Evolutionary conservation across 2,113 vertebrate genomes (phyloP).

Genomic region (Engystomops pustulosus): DNA sequence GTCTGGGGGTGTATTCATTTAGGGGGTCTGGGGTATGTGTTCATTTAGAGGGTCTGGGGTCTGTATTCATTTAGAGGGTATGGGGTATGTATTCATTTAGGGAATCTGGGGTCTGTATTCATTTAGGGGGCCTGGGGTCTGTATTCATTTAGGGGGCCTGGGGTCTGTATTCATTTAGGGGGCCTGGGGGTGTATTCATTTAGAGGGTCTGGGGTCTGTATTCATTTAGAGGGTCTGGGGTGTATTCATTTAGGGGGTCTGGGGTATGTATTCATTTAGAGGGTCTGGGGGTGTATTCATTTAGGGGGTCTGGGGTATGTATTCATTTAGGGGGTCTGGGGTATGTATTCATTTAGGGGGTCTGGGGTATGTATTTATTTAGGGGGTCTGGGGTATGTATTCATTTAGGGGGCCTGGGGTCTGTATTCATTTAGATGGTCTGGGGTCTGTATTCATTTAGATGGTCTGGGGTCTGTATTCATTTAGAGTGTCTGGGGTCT

Average conservation of each 20-base stretch:
- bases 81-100: background rate
- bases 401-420: background rate
- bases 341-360: background rate
- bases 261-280: background rate
- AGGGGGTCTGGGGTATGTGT: too few species aligned
- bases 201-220: background rate
- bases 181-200: background rate
- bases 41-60: too few species aligned
- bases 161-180: background rate
- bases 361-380: background rate
- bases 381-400: background rate
- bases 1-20: too few species aligned
- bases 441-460: too few species aligned
- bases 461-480: too few species aligned
- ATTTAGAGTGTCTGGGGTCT: background rate
- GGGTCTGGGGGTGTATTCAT: background rate
- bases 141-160: background rate
- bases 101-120: background rate
- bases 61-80: background rate
- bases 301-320: background rate
- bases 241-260: too few species aligned
- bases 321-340: background rate
- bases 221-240: background rate
- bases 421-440: too few species aligned
- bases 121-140: background rate